phyloP scores from a whole-genome alignment of 2,888 invertebrate genomes.

The Plagodis dolabraria region DNA sequence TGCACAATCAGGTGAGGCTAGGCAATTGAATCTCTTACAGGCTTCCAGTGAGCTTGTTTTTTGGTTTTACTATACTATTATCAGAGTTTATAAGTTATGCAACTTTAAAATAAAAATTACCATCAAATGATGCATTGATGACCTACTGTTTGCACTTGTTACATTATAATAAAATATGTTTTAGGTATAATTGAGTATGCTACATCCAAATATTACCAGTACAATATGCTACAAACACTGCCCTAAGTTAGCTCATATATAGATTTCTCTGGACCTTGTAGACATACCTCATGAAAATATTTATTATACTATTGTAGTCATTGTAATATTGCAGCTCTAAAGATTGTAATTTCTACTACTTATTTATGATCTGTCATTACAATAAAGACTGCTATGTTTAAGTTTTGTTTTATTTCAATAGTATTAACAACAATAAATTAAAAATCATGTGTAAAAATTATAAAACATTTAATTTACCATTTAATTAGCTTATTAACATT shows the following conservation, averaged over 20 bases:
- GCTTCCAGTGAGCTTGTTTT: too few species aligned
- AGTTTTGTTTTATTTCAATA: conserved; percentile 34
- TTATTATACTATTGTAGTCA: conserved; percentile 65
- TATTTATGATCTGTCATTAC: conserved; percentile 64
- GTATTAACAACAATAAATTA: not conserved
- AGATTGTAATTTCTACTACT: conserved; percentile 40
- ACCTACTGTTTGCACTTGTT: conserved; percentile 20
- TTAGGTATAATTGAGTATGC: conserved; percentile 30
- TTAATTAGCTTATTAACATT: too few species aligned
- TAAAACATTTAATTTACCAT: too few species aligned
- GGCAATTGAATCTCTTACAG: too few species aligned
- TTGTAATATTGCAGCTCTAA: conserved; percentile 44
- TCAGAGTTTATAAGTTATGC: too few species aligned
- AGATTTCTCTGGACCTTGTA: conserved; percentile 41
- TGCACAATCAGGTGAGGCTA: too few species aligned
- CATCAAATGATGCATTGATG: conserved; percentile 9
- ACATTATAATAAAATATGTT: conserved; percentile 8
- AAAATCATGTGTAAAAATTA: too few species aligned
- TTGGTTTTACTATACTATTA: too few species aligned
- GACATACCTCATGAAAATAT: conserved; percentile 56
- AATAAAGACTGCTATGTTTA: conserved; percentile 72
- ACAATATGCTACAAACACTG: conserved; percentile 39
- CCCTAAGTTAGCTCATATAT: conserved; percentile 35
- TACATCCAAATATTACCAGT: conserved; percentile 38
- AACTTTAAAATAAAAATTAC: too few species aligned